Conservation (phyloP, 2,888 invertebrate genomes). For the Clanis bilineata region DNA sequence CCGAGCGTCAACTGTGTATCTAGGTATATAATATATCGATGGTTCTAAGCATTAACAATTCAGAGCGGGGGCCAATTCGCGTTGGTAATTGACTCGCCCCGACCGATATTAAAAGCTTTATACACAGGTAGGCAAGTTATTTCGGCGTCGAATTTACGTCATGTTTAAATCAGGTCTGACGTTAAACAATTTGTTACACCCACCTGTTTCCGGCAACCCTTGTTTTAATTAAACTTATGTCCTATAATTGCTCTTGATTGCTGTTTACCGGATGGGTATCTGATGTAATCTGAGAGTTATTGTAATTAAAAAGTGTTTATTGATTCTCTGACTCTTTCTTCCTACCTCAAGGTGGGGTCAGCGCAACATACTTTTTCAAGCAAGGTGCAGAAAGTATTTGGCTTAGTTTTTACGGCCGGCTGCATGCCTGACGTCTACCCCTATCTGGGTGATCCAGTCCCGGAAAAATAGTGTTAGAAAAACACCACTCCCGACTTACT, state of each 20-base stretch:
- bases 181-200: slow-evolving; percentile 40
- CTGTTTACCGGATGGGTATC: slow-evolving; percentile 33
- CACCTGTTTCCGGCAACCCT: slow-evolving; percentile 39
- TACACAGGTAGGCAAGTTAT: slow-evolving; percentile 29
- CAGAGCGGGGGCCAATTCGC: not conserved
- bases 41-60: slow-evolving; percentile 4
- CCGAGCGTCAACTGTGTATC: too few relatives aligned
- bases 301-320: not conserved
- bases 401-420: too few relatives aligned
- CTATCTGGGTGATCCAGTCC: too few relatives aligned
- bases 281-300: slow-evolving; percentile 25
- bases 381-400: too few relatives aligned
- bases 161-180: slow-evolving; percentile 44
- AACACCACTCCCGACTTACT: too few relatives aligned
- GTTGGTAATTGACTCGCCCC: slow-evolving; percentile 15
- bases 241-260: slow-evolving; percentile 45
- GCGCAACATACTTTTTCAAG: too few relatives aligned
- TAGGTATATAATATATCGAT: too few relatives aligned
- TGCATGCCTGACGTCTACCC: too few relatives aligned
- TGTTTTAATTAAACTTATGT: slow-evolving; percentile 55
- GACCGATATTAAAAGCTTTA: slow-evolving; percentile 30
- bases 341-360: too few relatives aligned
- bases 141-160: slow-evolving; percentile 36
- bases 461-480: too few relatives aligned
- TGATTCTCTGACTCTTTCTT: too few relatives aligned